A percentile compares a stretch with the other conserved stretches of the same genome.
phyloP scores from a whole-genome alignment of 1,140 invertebrate genomes.

The Tetramorium simillimum region DNA sequence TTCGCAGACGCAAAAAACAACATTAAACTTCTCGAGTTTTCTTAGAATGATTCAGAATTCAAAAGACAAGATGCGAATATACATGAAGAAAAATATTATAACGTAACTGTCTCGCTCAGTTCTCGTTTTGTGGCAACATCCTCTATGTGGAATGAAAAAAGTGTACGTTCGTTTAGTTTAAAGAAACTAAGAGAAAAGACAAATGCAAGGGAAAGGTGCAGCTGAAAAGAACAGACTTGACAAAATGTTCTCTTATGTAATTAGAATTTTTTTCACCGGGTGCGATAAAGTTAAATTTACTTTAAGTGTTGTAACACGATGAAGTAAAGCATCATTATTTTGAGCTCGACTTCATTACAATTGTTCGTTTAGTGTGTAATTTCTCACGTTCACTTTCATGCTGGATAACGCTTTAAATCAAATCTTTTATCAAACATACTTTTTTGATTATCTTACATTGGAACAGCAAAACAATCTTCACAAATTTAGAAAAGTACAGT shows the following conservation, averaged over 20 bases:
- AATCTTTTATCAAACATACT: not conserved
- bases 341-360: not conserved
- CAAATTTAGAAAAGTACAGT: not conserved
- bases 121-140: not conserved
- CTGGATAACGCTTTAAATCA: not conserved
- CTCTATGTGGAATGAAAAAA: not conserved
- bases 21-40: not conserved
- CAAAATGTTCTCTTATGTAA: slow-evolving; percentile 9
- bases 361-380: slow-evolving; percentile 2
- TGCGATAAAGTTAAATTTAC: not conserved
- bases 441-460: not conserved
- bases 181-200: slow-evolving; percentile 1
- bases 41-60: not conserved
- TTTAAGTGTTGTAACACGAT: not conserved
- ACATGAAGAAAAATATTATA: not conserved
- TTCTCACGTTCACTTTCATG: not conserved
- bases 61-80: not conserved
- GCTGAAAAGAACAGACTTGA: not conserved
- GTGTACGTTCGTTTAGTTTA: not conserved
- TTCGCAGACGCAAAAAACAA: not conserved
- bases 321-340: slow-evolving; percentile 18
- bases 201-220: not conserved
- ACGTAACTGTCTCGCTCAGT: not conserved
- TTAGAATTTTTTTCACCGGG: slow-evolving; percentile 14
- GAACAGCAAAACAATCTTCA: not conserved